Conservation (phyloP, 2,888 invertebrate genomes). For the Neria commutata region DNA sequence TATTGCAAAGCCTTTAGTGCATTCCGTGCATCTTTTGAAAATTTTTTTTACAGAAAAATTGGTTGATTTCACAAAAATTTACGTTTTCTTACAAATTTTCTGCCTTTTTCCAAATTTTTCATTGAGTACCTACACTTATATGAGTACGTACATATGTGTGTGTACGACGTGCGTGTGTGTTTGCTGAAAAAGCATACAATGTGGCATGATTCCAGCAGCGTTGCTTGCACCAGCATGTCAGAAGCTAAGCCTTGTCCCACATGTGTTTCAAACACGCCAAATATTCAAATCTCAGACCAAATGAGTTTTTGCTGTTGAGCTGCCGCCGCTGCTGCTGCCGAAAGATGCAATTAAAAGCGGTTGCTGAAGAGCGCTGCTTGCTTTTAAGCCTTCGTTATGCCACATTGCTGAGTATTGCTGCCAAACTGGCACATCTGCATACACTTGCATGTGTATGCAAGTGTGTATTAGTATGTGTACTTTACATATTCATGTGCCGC, state of each 20-base stretch:
- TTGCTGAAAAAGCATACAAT: conserved; percentile 8
- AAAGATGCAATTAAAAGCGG: conserved; percentile 1
- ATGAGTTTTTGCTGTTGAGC: not conserved
- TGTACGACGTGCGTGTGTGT: not conserved
- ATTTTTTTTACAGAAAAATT: no score
- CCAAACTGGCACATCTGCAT: no score
- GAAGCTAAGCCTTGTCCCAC: not conserved
- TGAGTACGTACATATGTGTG: conserved; percentile 12
- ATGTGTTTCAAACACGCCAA: no score
- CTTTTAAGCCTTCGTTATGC: conserved; percentile 3
- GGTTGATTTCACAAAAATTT: not conserved
- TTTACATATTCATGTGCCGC: no score
- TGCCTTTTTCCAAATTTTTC: not conserved
- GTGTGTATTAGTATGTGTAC: not conserved
- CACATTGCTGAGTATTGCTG: conserved; percentile 1
- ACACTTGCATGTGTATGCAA: not conserved
- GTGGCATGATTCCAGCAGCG: not conserved
- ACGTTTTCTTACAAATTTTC: not conserved
- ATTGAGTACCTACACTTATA: conserved; percentile 8
- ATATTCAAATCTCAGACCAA: not conserved
- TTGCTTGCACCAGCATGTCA: not conserved
- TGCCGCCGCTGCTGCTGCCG: not conserved
- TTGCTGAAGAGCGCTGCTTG: not conserved
- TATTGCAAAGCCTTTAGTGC: no score
- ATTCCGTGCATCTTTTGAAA: no score